Evolutionary conservation across 2,113 vertebrate species (phyloP).

Genomic region (Salvelinus namaycush): DNA sequence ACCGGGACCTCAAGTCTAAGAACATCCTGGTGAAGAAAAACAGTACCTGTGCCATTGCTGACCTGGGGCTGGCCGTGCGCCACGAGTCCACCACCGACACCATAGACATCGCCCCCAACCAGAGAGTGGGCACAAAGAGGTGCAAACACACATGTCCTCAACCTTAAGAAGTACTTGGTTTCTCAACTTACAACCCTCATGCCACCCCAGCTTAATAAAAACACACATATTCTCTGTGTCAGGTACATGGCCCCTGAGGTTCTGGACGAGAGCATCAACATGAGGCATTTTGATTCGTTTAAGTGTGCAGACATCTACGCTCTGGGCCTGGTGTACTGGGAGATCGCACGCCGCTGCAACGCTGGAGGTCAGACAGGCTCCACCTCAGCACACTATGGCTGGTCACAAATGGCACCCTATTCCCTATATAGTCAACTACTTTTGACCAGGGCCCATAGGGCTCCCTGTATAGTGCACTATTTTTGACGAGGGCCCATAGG

Average conservation of each 20-base stretch:
- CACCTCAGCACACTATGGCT: constrained; percentile 11
- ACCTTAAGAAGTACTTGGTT: background rate
- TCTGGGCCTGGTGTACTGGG: constrained; percentile 94
- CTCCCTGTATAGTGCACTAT: background rate
- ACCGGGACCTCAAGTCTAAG: constrained; percentile 95
- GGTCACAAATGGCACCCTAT: background rate
- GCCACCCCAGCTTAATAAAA: background rate
- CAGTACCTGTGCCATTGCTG: constrained; percentile 91
- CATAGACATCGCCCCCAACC: constrained; percentile 94
- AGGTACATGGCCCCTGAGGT: constrained; percentile 98
- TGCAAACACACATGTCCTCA: constrained; percentile 41
- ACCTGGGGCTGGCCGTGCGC: constrained; percentile 91
- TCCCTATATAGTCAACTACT: background rate
- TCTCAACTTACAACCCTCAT: background rate
- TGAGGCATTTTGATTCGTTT: constrained; percentile 96
- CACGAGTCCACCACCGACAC: constrained; percentile 91
- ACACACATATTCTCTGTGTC: constrained; percentile 26
- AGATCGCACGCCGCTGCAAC: constrained; percentile 91
- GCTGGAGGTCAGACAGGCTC: constrained; percentile 80
- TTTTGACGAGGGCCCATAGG: background rate
- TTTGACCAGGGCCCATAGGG: background rate
- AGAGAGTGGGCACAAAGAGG: constrained; percentile 95
- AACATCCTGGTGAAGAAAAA: constrained; percentile 98
- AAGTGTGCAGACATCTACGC: constrained; percentile 97
- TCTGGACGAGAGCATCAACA: constrained; percentile 94